Conservation (phyloP, 2,113 vertebrate genomes). For the Collichthys lucidus region DNA sequence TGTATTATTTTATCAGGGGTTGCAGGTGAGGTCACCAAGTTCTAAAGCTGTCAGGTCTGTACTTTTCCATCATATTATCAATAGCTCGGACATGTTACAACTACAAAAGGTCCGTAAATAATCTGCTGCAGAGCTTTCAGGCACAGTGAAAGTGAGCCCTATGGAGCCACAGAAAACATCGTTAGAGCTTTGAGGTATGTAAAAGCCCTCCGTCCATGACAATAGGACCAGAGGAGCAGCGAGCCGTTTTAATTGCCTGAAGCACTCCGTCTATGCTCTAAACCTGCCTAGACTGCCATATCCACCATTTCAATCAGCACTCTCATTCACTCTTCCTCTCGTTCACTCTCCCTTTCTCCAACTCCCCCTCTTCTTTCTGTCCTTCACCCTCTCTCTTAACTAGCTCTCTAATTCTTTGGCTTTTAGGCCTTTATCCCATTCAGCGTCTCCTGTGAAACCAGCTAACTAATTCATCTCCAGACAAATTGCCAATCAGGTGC, state of each 20-base stretch:
- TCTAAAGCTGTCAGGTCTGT: not conserved
- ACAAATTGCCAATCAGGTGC: slow-evolving; percentile 83
- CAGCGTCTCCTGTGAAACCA: slow-evolving; percentile 74
- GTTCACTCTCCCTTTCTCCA: slow-evolving; percentile 49
- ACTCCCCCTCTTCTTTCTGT: slow-evolving; percentile 31
- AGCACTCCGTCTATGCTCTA: slow-evolving; percentile 50
- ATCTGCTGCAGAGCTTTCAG: slow-evolving; percentile 31
- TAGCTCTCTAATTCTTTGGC: slow-evolving; percentile 75
- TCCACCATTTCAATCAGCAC: slow-evolving; percentile 68
- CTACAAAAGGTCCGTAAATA: slow-evolving; percentile 11
- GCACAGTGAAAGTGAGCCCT: slow-evolving; percentile 36
- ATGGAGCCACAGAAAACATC: slow-evolving; percentile 35
- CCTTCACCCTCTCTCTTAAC: slow-evolving; percentile 64
- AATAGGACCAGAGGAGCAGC: slow-evolving; percentile 59
- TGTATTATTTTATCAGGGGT: not conserved
- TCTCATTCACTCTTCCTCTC: slow-evolving; percentile 59
- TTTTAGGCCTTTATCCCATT: slow-evolving; percentile 74
- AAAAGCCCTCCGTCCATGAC: slow-evolving; percentile 41
- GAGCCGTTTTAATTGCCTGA: slow-evolving; percentile 73
- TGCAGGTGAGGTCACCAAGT: not conserved
- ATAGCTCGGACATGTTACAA: slow-evolving; percentile 21
- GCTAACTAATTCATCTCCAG: slow-evolving; percentile 80
- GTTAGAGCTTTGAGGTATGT: slow-evolving; percentile 50
- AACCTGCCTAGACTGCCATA: slow-evolving; percentile 53
- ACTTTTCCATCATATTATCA: slow-evolving; percentile 7